These are phyloP conservation scores for Mesochorus sp. DNA, from an alignment of 2,888 invertebrate species.

Conservation along the genomic window DNA sequence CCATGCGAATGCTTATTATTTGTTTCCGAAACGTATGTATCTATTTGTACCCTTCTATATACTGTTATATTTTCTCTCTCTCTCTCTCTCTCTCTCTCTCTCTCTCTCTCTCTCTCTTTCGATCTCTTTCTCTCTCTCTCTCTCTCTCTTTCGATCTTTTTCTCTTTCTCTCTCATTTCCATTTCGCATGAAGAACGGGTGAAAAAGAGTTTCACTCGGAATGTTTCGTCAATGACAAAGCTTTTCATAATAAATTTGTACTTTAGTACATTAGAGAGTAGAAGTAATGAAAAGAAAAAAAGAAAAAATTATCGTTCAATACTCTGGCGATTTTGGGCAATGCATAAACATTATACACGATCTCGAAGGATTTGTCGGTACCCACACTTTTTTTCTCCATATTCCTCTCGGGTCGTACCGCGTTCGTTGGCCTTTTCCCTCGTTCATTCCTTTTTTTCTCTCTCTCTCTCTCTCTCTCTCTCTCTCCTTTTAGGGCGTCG, in stretches of 20 bases:
- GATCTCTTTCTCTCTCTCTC: not conserved
- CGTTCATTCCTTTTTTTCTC: slow-evolving; percentile 30
- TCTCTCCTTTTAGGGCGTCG: slow-evolving; percentile 72
- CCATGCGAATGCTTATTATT: slow-evolving; percentile 54
- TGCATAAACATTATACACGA: slow-evolving; percentile 62
- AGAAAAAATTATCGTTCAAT: slow-evolving; percentile 16
- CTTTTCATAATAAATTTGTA: slow-evolving; percentile 55
- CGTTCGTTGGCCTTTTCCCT: slow-evolving; percentile 5
- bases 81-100: not conserved
- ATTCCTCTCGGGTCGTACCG: slow-evolving; percentile 47
- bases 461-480: slow-evolving; percentile 49
- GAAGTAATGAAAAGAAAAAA: slow-evolving; percentile 20
- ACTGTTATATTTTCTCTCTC: not conserved
- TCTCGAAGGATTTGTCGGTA: slow-evolving; percentile 57
- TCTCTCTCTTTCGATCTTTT: not conserved
- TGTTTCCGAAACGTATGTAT: slow-evolving; percentile 45
- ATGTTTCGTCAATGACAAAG: slow-evolving; percentile 10
- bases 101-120: not conserved
- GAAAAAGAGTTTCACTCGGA: slow-evolving; percentile 38
- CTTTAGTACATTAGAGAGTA: slow-evolving; percentile 26
- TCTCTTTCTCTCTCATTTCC: not conserved
- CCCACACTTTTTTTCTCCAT: slow-evolving; percentile 51
- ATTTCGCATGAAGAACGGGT: not conserved
- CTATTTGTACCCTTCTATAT: slow-evolving; percentile 22
- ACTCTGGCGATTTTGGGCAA: slow-evolving; percentile 43